Conservation (phyloP, 2,888 invertebrate species). For the Lydus trimaculatus region DNA sequence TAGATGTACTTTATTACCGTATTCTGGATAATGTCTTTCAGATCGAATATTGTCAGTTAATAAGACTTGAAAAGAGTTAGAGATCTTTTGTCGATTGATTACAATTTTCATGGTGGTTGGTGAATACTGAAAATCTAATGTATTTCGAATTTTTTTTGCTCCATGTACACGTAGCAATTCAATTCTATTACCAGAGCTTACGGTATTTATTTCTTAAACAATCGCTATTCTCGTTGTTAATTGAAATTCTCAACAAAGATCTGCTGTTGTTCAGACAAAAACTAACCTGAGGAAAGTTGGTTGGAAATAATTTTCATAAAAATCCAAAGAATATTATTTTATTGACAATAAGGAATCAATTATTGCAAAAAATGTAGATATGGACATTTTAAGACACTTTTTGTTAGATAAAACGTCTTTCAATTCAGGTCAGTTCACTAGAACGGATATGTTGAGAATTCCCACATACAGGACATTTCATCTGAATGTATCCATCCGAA, state of each 20-base stretch:
- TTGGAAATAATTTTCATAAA: too few relatives aligned
- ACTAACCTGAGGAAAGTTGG: too few relatives aligned
- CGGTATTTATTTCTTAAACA: slow-evolving; percentile 20
- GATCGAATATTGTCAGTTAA: neutral
- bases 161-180: slow-evolving; percentile 8
- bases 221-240: slow-evolving; percentile 21
- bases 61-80: neutral
- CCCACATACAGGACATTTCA: neutral
- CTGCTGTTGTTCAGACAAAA: too few relatives aligned
- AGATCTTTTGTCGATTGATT: neutral
- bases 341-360: too few relatives aligned
- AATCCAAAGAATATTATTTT: too few relatives aligned
- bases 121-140: neutral
- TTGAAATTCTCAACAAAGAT: slow-evolving; percentile 23
- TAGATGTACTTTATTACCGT: neutral
- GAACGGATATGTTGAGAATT: neutral
- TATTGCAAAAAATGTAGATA: neutral
- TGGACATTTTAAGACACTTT: neutral
- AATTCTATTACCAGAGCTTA: neutral
- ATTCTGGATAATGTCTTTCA: neutral
- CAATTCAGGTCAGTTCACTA: neutral
- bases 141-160: slow-evolving; percentile 12
- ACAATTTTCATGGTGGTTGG: neutral
- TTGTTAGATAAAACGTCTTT: neutral
- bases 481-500: neutral